Evolutionary conservation across 1,140 invertebrate species (phyloP).

Genomic region (Linepithema humile): DNA sequence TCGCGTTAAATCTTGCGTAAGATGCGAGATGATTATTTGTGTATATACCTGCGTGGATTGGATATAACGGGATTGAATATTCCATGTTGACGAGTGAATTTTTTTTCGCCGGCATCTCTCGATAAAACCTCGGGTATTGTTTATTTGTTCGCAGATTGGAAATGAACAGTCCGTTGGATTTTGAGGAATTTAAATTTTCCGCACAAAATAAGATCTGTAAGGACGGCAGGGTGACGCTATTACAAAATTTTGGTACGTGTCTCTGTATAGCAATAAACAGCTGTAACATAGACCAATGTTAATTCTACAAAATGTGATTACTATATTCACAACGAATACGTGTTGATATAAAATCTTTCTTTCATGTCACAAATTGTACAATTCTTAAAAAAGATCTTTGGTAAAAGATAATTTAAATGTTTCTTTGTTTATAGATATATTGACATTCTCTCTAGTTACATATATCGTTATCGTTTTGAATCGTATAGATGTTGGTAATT

Average conservation of each 20-base stretch:
- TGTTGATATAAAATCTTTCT: neutral
- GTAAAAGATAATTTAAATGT: neutral
- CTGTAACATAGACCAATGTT: slow-evolving; percentile 11
- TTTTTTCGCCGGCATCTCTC: neutral
- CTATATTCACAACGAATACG: neutral
- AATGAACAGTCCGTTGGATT: slow-evolving; percentile 84
- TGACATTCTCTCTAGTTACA: neutral
- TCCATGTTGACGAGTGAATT: neutral
- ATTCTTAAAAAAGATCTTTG: neutral
- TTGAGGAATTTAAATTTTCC: slow-evolving; percentile 80
- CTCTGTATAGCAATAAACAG: slow-evolving; percentile 18
- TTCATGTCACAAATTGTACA: neutral
- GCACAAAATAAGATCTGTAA: slow-evolving; percentile 65
- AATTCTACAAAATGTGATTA: slow-evolving; percentile 28
- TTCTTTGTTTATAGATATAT: neutral
- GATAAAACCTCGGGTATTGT: neutral
- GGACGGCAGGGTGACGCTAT: slow-evolving; percentile 62
- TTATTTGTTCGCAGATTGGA: slow-evolving; percentile 78
- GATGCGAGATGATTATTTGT: slow-evolving; percentile 8
- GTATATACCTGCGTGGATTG: neutral
- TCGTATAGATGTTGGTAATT: neutral
- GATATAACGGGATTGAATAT: slow-evolving; percentile 1
- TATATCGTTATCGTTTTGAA: neutral
- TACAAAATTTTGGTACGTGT: slow-evolving; percentile 79
- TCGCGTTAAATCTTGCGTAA: neutral